A percentile compares a stretch with the other conserved stretches of the same genome.
Conservation (phyloP, 2,113 vertebrate genomes). For the Aegithalos caudatus region DNA sequence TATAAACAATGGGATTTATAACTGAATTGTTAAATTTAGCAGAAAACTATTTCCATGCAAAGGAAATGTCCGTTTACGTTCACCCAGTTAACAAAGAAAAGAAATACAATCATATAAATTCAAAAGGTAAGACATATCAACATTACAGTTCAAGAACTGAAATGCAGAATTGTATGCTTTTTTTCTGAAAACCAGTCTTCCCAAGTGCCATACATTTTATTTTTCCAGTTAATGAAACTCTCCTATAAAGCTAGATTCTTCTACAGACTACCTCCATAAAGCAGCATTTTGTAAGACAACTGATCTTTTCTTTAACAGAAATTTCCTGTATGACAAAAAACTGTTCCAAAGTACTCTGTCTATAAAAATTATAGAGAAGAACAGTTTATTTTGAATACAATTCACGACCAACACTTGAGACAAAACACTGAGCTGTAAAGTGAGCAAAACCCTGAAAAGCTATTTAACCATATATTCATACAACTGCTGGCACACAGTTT, state of each 20-base stretch:
- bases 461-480: neutral
- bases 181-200: neutral
- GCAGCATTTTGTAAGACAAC: neutral
- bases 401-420: neutral
- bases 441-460: neutral
- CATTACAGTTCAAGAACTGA: neutral
- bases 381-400: neutral
- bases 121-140: neutral
- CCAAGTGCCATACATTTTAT: neutral
- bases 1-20: neutral
- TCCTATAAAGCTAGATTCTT: neutral
- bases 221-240: neutral
- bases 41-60: neutral
- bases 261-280: neutral
- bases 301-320: neutral
- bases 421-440: neutral
- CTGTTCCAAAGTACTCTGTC: neutral
- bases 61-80: neutral
- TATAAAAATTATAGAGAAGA: neutral
- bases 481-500: neutral
- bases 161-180: neutral
- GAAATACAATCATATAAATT: neutral
- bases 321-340: neutral
- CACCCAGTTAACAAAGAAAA: neutral
- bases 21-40: neutral